A percentile compares a stretch with the other conserved stretches of the same genome.
phyloP scores from a whole-genome alignment of 2,888 invertebrate species.

The Chloroclysta siterata region DNA sequence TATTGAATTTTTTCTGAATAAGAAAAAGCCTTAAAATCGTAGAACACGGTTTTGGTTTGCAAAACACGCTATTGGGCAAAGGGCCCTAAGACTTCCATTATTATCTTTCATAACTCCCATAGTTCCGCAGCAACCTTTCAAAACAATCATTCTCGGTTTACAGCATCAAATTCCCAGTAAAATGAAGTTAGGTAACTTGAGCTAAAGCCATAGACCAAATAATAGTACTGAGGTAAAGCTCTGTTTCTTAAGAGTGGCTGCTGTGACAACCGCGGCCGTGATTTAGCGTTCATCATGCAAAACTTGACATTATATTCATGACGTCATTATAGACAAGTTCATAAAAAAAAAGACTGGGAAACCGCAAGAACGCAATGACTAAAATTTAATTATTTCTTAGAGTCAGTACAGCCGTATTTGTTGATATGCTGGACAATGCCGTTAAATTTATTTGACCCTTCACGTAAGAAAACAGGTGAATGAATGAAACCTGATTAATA shows the following conservation, averaged over 20 bases:
- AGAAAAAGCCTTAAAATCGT: not conserved
- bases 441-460: too few relatives aligned
- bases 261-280: not conserved
- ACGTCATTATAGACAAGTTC: too few relatives aligned
- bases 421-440: too few relatives aligned
- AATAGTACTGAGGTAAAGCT: constrained; percentile 4
- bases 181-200: constrained; percentile 30
- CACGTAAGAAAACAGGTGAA: too few relatives aligned
- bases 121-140: constrained; percentile 33
- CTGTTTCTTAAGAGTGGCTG: not conserved
- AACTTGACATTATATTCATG: not conserved
- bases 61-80: constrained; percentile 14
- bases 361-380: too few relatives aligned
- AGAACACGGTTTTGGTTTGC: not conserved
- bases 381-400: too few relatives aligned
- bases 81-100: constrained; percentile 17
- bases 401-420: too few relatives aligned
- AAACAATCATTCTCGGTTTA: constrained; percentile 32
- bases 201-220: constrained; percentile 16
- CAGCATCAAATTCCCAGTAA: constrained; percentile 32
- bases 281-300: not conserved
- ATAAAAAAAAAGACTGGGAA: too few relatives aligned
- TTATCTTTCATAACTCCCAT: constrained; percentile 27
- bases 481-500: too few relatives aligned
- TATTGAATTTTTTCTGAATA: too few relatives aligned